Conservation (phyloP, 2,797 vertebrate species). For the Antrozous pallidus region DNA sequence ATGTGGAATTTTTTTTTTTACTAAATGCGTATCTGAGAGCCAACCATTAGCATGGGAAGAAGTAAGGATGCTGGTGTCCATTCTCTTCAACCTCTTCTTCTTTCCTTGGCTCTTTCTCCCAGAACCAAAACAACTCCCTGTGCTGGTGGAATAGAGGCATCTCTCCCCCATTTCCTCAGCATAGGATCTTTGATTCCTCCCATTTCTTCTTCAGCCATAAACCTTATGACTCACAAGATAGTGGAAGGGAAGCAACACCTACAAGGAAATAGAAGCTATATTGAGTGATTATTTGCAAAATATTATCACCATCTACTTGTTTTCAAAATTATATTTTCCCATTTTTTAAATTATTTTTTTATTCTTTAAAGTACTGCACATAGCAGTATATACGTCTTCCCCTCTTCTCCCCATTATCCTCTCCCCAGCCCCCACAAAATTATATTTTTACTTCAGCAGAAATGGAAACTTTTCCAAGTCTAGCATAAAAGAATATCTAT, state of each 20-base stretch:
- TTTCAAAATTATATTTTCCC: slow-evolving; percentile 31
- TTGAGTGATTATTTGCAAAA: slow-evolving; percentile 39
- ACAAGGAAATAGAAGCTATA: slow-evolving; percentile 27
- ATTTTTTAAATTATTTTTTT: too few species aligned
- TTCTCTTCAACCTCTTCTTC: not conserved
- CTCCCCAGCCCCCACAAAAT: too few species aligned
- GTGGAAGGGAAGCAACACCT: not conserved
- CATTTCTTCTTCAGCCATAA: slow-evolving; percentile 2
- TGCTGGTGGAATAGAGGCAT: not conserved
- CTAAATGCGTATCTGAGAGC: not conserved
- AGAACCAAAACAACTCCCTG: not conserved
- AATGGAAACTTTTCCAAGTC: slow-evolving; percentile 1
- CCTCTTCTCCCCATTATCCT: too few species aligned
- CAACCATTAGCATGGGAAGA: not conserved
- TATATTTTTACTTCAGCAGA: slow-evolving; percentile 4
- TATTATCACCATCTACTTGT: slow-evolving; percentile 1
- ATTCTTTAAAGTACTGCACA: too few species aligned
- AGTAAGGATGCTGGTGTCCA: not conserved
- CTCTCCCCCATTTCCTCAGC: not conserved
- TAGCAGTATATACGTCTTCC: too few species aligned
- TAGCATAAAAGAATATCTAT: not conserved
- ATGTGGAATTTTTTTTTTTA: not conserved
- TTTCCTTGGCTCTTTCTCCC: slow-evolving; percentile 15
- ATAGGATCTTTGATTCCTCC: not conserved
- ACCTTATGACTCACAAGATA: not conserved